phyloP scores from a whole-genome alignment of 1,140 invertebrate species.

The Trigoniulus corallinus region DNA sequence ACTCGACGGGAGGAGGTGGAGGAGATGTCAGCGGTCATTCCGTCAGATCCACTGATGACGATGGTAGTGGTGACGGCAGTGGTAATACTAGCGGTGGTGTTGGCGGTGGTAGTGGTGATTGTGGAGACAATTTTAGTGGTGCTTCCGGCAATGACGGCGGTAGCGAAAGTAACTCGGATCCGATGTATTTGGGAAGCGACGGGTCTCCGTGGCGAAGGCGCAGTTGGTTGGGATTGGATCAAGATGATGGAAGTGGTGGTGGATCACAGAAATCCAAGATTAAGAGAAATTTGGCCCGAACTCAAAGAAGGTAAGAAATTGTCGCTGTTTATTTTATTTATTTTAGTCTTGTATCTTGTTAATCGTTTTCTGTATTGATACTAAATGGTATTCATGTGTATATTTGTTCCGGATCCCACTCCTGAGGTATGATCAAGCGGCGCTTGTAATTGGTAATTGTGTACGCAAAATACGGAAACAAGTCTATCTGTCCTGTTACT shows the following conservation, averaged over 20 bases:
- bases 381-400: slow-evolving; percentile 6
- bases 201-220: background rate
- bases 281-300: slow-evolving; percentile 1
- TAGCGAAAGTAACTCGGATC: background rate
- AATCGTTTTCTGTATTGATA: background rate
- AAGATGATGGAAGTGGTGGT: background rate
- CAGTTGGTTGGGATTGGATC: background rate
- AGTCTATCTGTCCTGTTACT: too few species aligned
- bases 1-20: background rate
- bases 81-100: background rate
- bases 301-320: slow-evolving; percentile 1
- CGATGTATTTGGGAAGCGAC: background rate
- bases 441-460: too few species aligned
- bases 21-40: background rate
- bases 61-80: background rate
- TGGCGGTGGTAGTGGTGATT: background rate
- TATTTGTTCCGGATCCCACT: too few species aligned
- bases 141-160: background rate
- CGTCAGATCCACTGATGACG: too few species aligned
- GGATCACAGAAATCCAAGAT: slow-evolving; percentile 4
- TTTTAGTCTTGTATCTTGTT: background rate
- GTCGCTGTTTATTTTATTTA: background rate
- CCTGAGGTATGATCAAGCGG: too few species aligned
- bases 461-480: too few species aligned
- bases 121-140: background rate